phyloP scores from a whole-genome alignment of 2,888 invertebrate genomes.

The Pollenia griseotomentosa region DNA sequence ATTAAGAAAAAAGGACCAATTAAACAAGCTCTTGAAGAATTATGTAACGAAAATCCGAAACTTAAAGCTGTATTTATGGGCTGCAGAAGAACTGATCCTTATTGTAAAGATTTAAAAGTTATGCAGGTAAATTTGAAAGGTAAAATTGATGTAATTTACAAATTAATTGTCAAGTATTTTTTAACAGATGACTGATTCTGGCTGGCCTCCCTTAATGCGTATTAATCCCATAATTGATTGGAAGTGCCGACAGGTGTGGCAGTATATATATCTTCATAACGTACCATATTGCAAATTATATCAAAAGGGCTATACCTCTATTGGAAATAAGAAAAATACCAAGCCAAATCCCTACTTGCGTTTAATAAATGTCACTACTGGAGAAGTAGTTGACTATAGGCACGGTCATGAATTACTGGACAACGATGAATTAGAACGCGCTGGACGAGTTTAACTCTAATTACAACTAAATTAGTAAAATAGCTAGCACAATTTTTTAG shows the following conservation, averaged over 20 bases:
- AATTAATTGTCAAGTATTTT: background rate
- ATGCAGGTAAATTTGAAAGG: constrained; percentile 87
- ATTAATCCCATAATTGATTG: constrained; percentile 96
- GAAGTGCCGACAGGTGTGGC: constrained; percentile 96
- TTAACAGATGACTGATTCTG: constrained; percentile 91
- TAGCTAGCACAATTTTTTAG: background rate
- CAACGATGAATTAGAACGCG: constrained; percentile 80
- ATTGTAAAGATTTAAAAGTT: constrained; percentile 87
- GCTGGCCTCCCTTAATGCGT: constrained; percentile 95
- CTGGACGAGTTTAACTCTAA: constrained; percentile 77
- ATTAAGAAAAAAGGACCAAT: constrained; percentile 89
- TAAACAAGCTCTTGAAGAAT: constrained; percentile 88
- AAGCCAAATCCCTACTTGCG: constrained; percentile 90
- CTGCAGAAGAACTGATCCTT: constrained; percentile 94
- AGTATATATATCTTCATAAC: constrained; percentile 90
- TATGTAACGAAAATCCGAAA: constrained; percentile 86
- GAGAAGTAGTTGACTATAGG: constrained; percentile 85
- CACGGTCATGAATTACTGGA: constrained; percentile 88
- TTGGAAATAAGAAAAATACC: constrained; percentile 93
- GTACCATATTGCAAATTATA: constrained; percentile 97
- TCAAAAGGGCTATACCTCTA: constrained; percentile 95
- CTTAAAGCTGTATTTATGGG: constrained; percentile 97
- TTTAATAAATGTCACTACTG: constrained; percentile 84
- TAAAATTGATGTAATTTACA: too few species aligned
- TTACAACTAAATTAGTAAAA: constrained; percentile 7